A percentile compares a stretch with the other conserved stretches of the same genome.
These are phyloP conservation scores for Hetaerina titia DNA, from an alignment of 2,888 invertebrate genomes.

Conservation along the genomic window DNA sequence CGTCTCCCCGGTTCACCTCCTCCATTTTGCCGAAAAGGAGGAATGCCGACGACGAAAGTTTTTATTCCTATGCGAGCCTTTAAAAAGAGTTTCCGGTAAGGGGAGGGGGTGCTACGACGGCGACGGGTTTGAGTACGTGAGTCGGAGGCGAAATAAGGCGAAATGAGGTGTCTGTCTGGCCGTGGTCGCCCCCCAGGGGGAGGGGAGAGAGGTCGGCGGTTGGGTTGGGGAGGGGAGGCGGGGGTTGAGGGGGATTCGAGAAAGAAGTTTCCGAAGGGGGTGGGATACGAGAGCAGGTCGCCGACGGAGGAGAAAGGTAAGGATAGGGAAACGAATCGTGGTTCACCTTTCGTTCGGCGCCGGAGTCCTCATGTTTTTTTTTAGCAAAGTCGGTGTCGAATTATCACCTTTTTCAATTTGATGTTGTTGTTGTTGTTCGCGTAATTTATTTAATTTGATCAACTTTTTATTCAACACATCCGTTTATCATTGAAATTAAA, in stretches of 20 bases:
- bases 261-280: not conserved
- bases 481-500: not conserved
- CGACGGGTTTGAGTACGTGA: not conserved
- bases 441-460: no score
- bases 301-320: conserved; percentile 3
- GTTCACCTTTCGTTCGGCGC: not conserved
- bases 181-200: not conserved
- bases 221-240: not conserved
- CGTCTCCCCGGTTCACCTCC: not conserved
- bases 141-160: conserved; percentile 17
- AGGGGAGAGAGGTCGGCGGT: not conserved
- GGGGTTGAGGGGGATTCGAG: not conserved
- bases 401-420: not conserved
- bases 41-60: not conserved
- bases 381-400: not conserved
- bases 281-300: not conserved
- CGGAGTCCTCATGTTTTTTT: not conserved
- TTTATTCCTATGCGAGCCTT: conserved; percentile 11
- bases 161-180: conserved; percentile 21
- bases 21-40: not conserved
- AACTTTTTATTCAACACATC: no score
- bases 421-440: not conserved
- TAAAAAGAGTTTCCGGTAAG: not conserved
- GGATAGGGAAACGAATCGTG: not conserved
- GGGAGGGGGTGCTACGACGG: not conserved